Evolutionary conservation across 2,113 vertebrate genomes (phyloP).

Genomic region (Girardinichthys multiradiatus): DNA sequence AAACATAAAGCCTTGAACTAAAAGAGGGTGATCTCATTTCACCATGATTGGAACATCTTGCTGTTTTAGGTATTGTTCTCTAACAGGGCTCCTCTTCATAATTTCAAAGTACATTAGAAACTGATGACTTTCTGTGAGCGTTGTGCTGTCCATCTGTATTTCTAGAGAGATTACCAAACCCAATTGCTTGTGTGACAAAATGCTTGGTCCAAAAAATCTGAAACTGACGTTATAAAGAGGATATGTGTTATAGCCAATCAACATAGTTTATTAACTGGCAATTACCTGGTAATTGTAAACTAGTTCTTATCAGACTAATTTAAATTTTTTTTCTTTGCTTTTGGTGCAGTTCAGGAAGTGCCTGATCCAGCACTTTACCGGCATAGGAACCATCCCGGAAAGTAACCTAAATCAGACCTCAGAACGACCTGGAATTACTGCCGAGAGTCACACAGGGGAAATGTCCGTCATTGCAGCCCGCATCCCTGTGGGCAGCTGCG

Average conservation of each 20-base stretch:
- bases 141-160: too few species aligned
- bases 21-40: too few species aligned
- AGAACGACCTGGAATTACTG: conserved; percentile 68
- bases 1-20: too few species aligned
- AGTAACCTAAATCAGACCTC: conserved; percentile 73
- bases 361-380: conserved; percentile 83
- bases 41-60: too few species aligned
- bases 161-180: background rate
- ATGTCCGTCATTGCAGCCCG: conserved; percentile 76
- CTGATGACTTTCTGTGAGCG: background rate
- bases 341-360: conserved; percentile 87
- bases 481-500: conserved; percentile 55
- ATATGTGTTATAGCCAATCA: too few species aligned
- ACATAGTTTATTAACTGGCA: too few species aligned
- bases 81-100: too few species aligned
- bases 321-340: background rate
- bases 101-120: background rate
- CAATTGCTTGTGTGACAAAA: background rate
- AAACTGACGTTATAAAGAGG: too few species aligned
- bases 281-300: background rate
- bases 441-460: conserved; percentile 77
- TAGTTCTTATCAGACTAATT: background rate
- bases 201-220: background rate
- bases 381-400: conserved; percentile 57
- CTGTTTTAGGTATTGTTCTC: too few species aligned